Evolutionary conservation across 2,888 invertebrate genomes (phyloP).

Genomic region (Hecatera dysodea): DNA sequence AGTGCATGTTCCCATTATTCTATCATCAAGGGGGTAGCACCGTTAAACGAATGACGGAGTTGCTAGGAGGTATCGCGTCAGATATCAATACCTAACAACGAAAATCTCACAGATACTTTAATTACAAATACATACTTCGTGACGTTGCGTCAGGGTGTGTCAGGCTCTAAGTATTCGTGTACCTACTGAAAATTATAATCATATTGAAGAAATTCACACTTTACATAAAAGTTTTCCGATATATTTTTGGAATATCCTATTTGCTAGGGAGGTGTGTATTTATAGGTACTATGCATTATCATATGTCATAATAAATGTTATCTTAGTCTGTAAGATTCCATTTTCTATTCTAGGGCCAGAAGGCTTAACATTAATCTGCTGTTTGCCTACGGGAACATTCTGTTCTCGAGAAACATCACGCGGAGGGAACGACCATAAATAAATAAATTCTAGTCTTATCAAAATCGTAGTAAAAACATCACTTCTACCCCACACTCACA

Average conservation of each 20-base stretch:
- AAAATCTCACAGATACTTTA: conserved; percentile 9
- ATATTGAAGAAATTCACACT: conserved; percentile 40
- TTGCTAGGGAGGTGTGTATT: conserved; percentile 18
- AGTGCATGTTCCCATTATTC: neutral
- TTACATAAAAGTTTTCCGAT: conserved; percentile 25
- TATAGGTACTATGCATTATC: conserved; percentile 1
- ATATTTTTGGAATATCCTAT: conserved; percentile 32
- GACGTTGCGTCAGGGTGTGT: conserved; percentile 43
- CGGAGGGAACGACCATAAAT: no score
- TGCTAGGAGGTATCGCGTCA: neutral
- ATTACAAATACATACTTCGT: conserved; percentile 32
- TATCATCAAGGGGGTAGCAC: neutral
- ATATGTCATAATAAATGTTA: neutral
- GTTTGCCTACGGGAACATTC: neutral
- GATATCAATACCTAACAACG: conserved; percentile 12
- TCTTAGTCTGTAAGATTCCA: conserved; percentile 10
- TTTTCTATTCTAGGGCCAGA: neutral
- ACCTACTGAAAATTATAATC: neutral
- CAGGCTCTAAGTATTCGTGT: conserved; percentile 25
- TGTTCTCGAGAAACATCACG: no score
- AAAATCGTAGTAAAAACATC: no score
- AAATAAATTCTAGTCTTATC: no score
- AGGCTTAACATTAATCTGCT: neutral
- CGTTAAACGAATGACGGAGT: neutral
- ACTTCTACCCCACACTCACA: conserved; percentile 38